Percentiles rank a stretch among this genome's conserved stretches.
Evolutionary conservation across 1,140 invertebrate species (phyloP).

Genomic region (Achatina immaculata): DNA sequence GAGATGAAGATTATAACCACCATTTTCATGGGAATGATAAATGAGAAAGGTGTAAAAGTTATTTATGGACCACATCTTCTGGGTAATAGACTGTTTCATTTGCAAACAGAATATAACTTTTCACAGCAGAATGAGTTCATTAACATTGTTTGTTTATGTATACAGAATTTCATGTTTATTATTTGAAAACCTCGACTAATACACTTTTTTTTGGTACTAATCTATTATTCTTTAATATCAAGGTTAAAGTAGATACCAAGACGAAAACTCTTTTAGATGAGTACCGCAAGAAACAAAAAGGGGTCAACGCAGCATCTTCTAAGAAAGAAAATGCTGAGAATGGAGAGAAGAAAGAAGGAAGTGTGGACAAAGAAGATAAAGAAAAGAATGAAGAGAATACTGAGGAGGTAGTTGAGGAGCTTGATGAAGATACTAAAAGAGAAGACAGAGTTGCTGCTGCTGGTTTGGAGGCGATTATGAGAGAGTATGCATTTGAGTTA

Average conservation of each 20-base stretch:
- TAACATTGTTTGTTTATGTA: no score
- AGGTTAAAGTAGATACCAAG: slow-evolving; percentile 96
- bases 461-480: slow-evolving; percentile 83
- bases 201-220: no score
- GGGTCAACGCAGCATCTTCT: slow-evolving; percentile 39
- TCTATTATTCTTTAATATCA: no score
- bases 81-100: no score
- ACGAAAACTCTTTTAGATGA: slow-evolving; percentile 94
- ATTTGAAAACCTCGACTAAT: no score
- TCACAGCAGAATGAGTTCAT: no score
- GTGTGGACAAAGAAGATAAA: slow-evolving; percentile 55
- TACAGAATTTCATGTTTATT: no score
- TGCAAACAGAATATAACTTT: no score
- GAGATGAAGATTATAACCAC: no score
- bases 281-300: slow-evolving; percentile 76
- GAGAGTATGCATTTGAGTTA: slow-evolving; percentile 83
- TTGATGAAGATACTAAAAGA: slow-evolving; percentile 64
- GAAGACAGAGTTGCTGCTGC: slow-evolving; percentile 76
- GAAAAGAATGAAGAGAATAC: slow-evolving; percentile 56
- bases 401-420: slow-evolving; percentile 52
- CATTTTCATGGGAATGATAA: no score
- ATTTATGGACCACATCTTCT: no score
- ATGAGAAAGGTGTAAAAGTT: no score
- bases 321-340: slow-evolving; percentile 49
- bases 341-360: slow-evolving; percentile 54